Evolutionary conservation across 2,113 vertebrate species (phyloP).

Genomic region (Pavo muticus): DNA sequence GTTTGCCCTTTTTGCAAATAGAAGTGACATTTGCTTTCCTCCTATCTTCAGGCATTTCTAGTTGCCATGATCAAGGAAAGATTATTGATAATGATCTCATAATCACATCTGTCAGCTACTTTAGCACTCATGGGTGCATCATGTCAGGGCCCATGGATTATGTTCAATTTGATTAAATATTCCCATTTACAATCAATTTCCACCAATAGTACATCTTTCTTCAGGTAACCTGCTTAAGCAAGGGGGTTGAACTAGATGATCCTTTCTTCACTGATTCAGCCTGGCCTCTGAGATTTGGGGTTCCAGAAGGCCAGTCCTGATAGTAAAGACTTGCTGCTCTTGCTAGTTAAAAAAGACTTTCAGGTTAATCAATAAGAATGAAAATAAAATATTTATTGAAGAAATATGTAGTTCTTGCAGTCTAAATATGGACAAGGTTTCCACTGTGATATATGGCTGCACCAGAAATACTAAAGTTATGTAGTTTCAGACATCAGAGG

Average conservation of each 20-base stretch:
- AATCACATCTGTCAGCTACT: neutral
- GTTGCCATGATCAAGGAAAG: neutral
- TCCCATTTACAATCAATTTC: neutral
- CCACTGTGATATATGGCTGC: neutral
- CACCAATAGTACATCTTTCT: neutral
- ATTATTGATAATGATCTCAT: neutral
- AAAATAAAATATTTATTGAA: neutral
- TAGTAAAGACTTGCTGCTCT: neutral
- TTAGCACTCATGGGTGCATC: neutral
- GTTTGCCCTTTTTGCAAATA: neutral
- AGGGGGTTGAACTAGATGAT: too few species aligned
- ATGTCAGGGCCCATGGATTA: neutral
- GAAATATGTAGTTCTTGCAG: neutral
- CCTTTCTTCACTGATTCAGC: neutral
- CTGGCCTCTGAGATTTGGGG: neutral
- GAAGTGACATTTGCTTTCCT: neutral
- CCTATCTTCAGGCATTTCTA: neutral
- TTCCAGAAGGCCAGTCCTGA: neutral
- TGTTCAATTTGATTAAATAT: neutral
- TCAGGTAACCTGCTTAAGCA: too few species aligned
- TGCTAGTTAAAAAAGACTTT: neutral
- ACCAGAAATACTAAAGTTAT: neutral
- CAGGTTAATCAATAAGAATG: neutral
- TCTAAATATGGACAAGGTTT: neutral
- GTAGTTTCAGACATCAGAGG: neutral